These are phyloP conservation scores for Xestia sexstrigata DNA, from an alignment of 2,888 invertebrate genomes.

Conservation along the genomic window DNA sequence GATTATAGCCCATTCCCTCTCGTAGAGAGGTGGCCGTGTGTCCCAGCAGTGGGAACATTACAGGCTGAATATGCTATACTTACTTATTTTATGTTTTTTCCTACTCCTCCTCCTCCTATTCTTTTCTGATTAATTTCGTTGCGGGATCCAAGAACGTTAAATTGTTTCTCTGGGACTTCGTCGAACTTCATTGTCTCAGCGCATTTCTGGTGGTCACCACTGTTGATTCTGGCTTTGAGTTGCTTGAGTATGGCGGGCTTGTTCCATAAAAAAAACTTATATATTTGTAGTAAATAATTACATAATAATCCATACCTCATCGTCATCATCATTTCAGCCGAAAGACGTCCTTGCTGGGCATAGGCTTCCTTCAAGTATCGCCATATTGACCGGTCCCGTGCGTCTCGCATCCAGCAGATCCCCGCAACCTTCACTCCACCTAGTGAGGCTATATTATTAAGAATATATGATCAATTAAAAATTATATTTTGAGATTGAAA, in stretches of 20 bases:
- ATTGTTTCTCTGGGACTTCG: no score
- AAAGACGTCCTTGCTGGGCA: no score
- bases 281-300: background rate
- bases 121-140: background rate
- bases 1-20: no score
- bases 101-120: background rate
- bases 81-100: background rate
- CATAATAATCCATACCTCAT: background rate
- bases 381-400: no score
- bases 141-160: background rate
- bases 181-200: no score
- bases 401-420: no score
- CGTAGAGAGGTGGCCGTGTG: no score
- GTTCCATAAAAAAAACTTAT: no score
- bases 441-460: background rate
- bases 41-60: no score
- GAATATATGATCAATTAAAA: background rate
- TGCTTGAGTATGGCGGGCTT: background rate
- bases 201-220: background rate
- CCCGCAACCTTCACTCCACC: no score
- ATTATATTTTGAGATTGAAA: background rate
- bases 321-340: no score
- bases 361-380: no score
- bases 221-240: background rate
- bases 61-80: background rate